Conservation (phyloP, 1,140 invertebrate genomes). For the Pseudomyrmex concolor region DNA sequence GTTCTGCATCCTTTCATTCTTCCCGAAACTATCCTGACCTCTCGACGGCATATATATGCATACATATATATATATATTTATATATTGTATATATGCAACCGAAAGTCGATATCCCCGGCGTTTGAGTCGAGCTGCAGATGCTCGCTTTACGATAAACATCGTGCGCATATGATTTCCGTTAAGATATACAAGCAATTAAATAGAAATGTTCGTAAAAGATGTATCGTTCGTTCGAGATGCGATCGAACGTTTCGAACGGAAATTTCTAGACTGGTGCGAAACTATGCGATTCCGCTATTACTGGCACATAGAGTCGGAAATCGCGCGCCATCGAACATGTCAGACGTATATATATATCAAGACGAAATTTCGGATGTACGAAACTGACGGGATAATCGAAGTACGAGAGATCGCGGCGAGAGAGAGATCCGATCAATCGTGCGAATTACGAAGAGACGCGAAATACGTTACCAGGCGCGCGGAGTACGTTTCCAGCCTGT, state of each 20-base stretch:
- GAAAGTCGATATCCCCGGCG: constrained; percentile 22
- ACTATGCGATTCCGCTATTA: no score
- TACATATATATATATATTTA: background rate
- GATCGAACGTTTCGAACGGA: no score
- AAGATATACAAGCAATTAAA: no score
- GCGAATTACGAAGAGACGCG: constrained; percentile 52
- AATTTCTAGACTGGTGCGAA: no score
- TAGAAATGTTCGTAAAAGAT: no score
- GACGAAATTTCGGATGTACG: background rate
- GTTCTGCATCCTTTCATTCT: constrained; percentile 12
- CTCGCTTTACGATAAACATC: background rate
- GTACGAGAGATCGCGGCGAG: background rate
- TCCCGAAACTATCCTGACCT: background rate
- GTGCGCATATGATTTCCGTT: no score
- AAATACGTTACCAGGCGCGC: constrained; percentile 30
- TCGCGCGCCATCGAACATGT: background rate
- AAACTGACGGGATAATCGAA: constrained; percentile 19
- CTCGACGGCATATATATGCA: background rate
- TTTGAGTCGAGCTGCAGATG: constrained; percentile 1
- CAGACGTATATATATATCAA: background rate
- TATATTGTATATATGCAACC: background rate
- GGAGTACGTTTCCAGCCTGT: constrained; percentile 32
- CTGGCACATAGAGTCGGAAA: background rate
- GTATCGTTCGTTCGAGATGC: no score
- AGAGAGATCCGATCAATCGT: constrained; percentile 27